phyloP scores from a whole-genome alignment of 1,140 invertebrate species.

The Panagrolaimus sp. region DNA sequence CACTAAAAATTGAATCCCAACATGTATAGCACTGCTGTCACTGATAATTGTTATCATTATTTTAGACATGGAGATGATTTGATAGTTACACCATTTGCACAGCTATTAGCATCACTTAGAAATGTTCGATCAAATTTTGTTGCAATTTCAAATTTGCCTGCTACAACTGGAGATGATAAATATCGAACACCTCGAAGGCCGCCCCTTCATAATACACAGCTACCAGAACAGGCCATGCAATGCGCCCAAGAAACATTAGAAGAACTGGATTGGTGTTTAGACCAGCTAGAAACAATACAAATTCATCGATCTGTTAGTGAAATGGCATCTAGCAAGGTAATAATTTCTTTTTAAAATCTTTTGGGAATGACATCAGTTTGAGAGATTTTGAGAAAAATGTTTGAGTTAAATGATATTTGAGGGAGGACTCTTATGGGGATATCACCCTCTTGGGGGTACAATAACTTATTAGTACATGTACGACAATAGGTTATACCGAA shows the following conservation, averaged over 20 bases:
- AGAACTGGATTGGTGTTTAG: slow-evolving; percentile 98
- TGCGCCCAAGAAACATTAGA: slow-evolving; percentile 63
- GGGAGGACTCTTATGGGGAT: too few relatives aligned
- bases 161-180: slow-evolving; percentile 44
- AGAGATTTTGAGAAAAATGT: too few relatives aligned
- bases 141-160: slow-evolving; percentile 84
- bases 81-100: slow-evolving; percentile 95
- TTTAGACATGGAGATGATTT: slow-evolving; percentile 58
- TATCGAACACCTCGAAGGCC: slow-evolving; percentile 29
- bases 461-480: too few relatives aligned
- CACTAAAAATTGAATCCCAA: too few relatives aligned
- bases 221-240: slow-evolving; percentile 46
- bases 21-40: too few relatives aligned
- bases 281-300: slow-evolving; percentile 97
- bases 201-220: slow-evolving; percentile 33
- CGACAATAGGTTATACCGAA: too few relatives aligned
- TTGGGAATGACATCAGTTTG: too few relatives aligned
- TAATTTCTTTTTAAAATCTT: background rate
- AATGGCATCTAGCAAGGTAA: slow-evolving; percentile 96
- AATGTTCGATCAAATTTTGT: slow-evolving; percentile 96
- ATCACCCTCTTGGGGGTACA: too few relatives aligned
- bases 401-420: too few relatives aligned
- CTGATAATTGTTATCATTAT: too few relatives aligned
- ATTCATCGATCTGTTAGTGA: slow-evolving; percentile 96
- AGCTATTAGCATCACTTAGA: slow-evolving; percentile 92